A percentile compares a stretch with the other conserved stretches of the same genome.
Evolutionary conservation across 2,888 invertebrate species (phyloP).

Genomic region (Dicycla oo): DNA sequence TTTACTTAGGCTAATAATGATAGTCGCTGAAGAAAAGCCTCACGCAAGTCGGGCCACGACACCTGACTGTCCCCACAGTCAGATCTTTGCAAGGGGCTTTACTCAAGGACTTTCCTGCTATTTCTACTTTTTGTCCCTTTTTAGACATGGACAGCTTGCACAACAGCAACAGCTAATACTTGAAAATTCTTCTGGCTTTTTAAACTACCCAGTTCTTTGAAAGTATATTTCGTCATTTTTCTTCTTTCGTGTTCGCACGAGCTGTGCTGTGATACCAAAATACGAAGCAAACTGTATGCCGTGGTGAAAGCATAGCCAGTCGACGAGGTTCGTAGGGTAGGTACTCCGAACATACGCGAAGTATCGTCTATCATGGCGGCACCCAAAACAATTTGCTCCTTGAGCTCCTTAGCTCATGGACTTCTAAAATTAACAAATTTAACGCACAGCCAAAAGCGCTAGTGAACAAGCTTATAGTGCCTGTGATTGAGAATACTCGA

Average conservation of each 20-base stretch:
- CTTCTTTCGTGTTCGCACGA: not conserved
- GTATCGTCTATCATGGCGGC: not conserved
- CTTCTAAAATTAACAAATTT: constrained; percentile 1
- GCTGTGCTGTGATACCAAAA: not conserved
- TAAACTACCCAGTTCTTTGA: not conserved
- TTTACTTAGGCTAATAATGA: constrained; percentile 10
- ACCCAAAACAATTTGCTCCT: not conserved
- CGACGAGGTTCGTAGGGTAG: not conserved
- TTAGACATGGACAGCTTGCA: not conserved
- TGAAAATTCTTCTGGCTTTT: not conserved
- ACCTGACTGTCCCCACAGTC: not conserved
- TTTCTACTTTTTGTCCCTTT: not conserved
- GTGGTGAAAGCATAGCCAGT: not conserved
- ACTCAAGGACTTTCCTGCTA: not conserved
- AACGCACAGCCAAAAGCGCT: not conserved
- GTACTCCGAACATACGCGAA: not conserved
- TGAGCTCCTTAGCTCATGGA: not conserved
- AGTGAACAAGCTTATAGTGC: not conserved
- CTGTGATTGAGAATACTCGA: not conserved
- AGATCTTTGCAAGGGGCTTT: not conserved
- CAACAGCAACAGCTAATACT: not conserved
- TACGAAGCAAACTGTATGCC: not conserved
- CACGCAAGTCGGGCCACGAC: not conserved
- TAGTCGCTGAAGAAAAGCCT: constrained; percentile 6
- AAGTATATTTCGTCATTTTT: not conserved